phyloP scores from a whole-genome alignment of 2,113 vertebrate genomes.

The Heloderma charlesbogerti region DNA sequence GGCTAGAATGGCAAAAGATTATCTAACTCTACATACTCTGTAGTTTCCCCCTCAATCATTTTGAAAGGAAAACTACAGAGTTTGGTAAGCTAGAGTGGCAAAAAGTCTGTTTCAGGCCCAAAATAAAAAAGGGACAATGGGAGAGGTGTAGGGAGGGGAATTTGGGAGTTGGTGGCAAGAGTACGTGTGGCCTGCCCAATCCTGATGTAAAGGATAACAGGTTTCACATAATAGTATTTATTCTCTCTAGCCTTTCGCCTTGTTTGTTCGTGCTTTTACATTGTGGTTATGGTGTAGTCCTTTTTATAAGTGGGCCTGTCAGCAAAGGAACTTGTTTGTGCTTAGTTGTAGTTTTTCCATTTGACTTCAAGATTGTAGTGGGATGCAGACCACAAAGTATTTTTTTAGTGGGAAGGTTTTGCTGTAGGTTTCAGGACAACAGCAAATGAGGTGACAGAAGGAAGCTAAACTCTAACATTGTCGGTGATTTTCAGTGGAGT shows the following conservation, averaged over 20 bases:
- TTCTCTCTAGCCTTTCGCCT: neutral
- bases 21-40: too few species aligned
- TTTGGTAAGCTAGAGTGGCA: too few species aligned
- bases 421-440: neutral
- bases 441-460: neutral
- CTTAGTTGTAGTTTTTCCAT: constrained; percentile 13
- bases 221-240: neutral
- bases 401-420: neutral
- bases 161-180: neutral
- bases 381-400: neutral
- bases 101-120: too few species aligned
- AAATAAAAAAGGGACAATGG: too few species aligned
- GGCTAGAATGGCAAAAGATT: too few species aligned
- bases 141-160: too few species aligned
- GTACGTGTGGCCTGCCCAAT: too few species aligned
- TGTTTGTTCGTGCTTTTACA: neutral
- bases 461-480: neutral
- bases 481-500: neutral
- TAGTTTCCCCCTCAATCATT: too few species aligned
- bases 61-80: too few species aligned
- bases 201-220: too few species aligned
- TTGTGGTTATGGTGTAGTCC: neutral
- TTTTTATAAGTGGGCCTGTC: neutral
- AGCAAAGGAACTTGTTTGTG: neutral
- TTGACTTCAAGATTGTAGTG: neutral